These are phyloP conservation scores for Amia ocellicauda DNA, from an alignment of 2,113 vertebrate species.

Conservation along the genomic window DNA sequence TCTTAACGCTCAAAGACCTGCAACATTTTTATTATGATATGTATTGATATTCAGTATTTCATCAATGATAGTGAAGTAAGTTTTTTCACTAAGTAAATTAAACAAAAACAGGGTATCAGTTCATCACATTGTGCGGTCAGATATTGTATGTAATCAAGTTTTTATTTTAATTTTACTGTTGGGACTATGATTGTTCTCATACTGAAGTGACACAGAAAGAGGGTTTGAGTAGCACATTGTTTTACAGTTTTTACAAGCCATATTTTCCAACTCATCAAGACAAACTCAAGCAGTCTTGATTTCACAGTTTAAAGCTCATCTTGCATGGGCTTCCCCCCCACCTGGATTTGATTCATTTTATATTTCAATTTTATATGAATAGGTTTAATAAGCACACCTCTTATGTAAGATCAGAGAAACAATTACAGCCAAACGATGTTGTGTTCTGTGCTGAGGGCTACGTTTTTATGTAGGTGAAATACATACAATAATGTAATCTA, in stretches of 20 bases:
- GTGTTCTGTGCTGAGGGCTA: too few species aligned
- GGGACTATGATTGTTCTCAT: background rate
- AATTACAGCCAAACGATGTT: too few species aligned
- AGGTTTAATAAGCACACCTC: conserved; percentile 19
- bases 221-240: background rate
- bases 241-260: conserved; percentile 14
- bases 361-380: background rate
- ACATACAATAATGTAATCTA: too few species aligned
- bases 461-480: too few species aligned
- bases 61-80: too few species aligned
- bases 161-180: background rate
- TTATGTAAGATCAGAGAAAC: background rate
- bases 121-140: background rate
- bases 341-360: background rate
- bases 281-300: background rate
- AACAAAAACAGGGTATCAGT: background rate
- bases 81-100: too few species aligned
- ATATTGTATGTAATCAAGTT: background rate
- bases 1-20: too few species aligned
- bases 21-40: too few species aligned
- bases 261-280: background rate
- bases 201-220: background rate
- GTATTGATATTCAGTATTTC: too few species aligned
- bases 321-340: background rate
- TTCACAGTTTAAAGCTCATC: background rate